Percentiles rank a stretch among this genome's conserved stretches.
Evolutionary conservation across 2,888 invertebrate species (phyloP).

Genomic region (Orchesella flavescens): DNA sequence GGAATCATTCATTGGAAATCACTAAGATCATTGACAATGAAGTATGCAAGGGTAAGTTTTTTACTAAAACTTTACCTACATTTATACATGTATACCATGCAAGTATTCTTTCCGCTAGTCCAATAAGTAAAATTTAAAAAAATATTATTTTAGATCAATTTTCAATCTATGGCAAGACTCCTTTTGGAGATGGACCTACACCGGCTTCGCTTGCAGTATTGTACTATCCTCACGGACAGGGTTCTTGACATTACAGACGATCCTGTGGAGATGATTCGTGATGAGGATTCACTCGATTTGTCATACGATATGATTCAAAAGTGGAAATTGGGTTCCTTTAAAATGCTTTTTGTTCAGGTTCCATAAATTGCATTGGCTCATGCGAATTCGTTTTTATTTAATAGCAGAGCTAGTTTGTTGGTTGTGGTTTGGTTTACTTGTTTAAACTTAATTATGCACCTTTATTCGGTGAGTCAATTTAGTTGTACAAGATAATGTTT

Average conservation of each 20-base stretch:
- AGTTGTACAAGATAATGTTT: no score
- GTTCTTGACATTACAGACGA: constrained; percentile 20
- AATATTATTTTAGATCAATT: constrained; percentile 36
- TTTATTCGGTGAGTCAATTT: no score
- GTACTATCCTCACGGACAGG: constrained; percentile 24
- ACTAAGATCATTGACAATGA: constrained; percentile 15
- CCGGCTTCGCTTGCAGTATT: constrained; percentile 17
- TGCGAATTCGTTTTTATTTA: no score
- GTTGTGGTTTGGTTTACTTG: no score
- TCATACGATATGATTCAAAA: constrained; percentile 29
- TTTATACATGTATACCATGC: background rate
- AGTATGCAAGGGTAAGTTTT: constrained; percentile 32
- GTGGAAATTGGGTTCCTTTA: constrained; percentile 41
- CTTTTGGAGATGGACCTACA: constrained; percentile 48
- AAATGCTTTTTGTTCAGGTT: constrained; percentile 31
- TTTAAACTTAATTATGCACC: no score
- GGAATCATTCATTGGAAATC: constrained; percentile 47
- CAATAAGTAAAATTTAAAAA: background rate
- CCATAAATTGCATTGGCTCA: background rate
- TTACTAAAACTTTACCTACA: background rate
- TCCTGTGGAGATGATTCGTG: constrained; percentile 43
- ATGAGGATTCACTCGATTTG: constrained; percentile 19
- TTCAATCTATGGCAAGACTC: constrained; percentile 2
- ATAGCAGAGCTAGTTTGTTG: no score
- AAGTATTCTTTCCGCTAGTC: no score